Conservation (phyloP, 2,797 vertebrate species). For the Lycodopsis pacificus region DNA sequence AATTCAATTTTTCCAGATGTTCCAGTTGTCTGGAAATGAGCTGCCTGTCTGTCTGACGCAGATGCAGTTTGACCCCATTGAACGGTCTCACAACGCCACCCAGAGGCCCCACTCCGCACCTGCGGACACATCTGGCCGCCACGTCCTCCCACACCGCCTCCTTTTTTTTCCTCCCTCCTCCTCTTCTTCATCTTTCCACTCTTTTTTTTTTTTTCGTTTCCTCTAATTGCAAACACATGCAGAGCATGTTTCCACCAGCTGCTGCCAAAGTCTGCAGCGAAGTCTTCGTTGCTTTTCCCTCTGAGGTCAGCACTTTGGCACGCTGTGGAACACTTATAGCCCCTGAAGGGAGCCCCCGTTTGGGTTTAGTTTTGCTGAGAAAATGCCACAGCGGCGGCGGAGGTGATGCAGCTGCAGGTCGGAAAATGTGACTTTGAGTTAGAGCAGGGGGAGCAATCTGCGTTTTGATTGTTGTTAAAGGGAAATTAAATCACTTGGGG, state of each 20-base stretch:
- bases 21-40: conserved; percentile 57
- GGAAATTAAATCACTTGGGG: background rate
- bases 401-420: conserved; percentile 5
- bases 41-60: conserved; percentile 52
- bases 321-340: conserved; percentile 30
- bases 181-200: conserved; percentile 42
- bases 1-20: conserved; percentile 78
- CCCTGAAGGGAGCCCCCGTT: conserved; percentile 46
- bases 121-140: conserved; percentile 69
- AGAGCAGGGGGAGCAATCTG: background rate
- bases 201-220: conserved; percentile 84
- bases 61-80: conserved; percentile 47
- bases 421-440: conserved; percentile 43
- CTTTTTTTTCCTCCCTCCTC: background rate
- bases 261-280: conserved; percentile 78
- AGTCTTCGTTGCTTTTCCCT: conserved; percentile 57
- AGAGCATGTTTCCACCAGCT: conserved; percentile 79
- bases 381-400: background rate
- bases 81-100: conserved; percentile 62
- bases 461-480: background rate
- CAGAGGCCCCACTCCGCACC: conserved; percentile 28
- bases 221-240: conserved; percentile 87
- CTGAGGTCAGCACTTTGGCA: conserved; percentile 77
- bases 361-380: conserved; percentile 11
- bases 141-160: conserved; percentile 53